Percentiles rank a stretch among this genome's conserved stretches.
Conservation (phyloP, 2,113 vertebrate genomes). For the Aleadryas rufinucha region DNA sequence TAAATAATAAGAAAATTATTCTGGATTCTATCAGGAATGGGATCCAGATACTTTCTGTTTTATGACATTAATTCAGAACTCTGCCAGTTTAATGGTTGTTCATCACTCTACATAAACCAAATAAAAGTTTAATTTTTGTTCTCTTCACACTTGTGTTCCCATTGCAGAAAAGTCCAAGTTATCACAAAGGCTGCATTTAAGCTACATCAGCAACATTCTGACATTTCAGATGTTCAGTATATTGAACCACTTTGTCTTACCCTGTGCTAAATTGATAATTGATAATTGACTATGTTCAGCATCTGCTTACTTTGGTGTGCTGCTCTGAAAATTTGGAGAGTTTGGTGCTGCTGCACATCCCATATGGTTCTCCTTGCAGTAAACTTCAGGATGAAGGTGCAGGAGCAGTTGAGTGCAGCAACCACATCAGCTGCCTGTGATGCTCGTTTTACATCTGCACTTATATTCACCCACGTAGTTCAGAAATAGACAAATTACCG, state of each 20-base stretch:
- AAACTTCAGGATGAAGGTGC: not conserved
- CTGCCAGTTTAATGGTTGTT: not conserved
- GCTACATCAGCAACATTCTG: not conserved
- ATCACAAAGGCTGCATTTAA: not conserved
- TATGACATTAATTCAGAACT: not conserved
- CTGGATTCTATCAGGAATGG: not conserved
- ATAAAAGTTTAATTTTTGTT: not conserved
- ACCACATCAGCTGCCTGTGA: not conserved
- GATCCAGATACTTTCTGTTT: not conserved
- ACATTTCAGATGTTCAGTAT: not conserved
- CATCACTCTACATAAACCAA: not conserved
- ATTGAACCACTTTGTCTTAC: not conserved
- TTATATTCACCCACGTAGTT: not conserved
- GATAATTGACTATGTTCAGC: not conserved
- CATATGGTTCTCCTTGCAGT: not conserved
- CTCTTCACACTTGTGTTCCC: fast-evolving
- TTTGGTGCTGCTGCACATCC: not conserved
- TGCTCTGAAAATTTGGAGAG: not conserved
- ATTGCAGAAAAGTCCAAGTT: not conserved
- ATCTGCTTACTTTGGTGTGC: not conserved
- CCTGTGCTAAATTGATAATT: not conserved
- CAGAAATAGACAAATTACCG: not conserved
- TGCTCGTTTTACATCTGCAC: not conserved
- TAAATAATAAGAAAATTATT: not conserved
- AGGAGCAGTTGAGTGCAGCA: not conserved